Evolutionary conservation across 2,888 invertebrate species (phyloP), one percentile per base, ranked within the genome.

Genomic region (Idaea straminata): DNA sequence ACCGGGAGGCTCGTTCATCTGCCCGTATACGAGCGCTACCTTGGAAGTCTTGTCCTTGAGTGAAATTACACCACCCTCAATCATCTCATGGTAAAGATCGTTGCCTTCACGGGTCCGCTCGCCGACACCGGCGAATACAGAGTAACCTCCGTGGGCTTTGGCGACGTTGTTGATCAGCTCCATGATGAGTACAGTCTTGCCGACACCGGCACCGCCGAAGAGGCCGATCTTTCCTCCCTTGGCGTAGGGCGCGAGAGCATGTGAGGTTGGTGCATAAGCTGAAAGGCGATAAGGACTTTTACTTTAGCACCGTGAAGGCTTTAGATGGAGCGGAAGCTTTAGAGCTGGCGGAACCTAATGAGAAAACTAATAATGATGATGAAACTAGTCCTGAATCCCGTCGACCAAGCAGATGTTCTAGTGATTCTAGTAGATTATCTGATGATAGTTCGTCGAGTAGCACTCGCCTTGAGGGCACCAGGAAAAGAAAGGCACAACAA

Each of bases 1-100:
- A 76, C 98, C 98, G 67, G 98, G 98, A 60, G 98, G 98, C 92
- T 99, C 98, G 87, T 99, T 98, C 98, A 98, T 98, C 93, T 98
- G 98, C 61, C 98, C 98, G 81, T 98, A 99, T 73, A 98, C 98
- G 67, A 98, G 95, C 0, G 98, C 96, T 83, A 98, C 98, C 93
- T 99, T 99, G 6, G 98, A 98, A 38, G 95, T 95, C 84, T 97
- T 96, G 84, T 97, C 97, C 79, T 96, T 97, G 13, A 98, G 93
- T 47, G 97, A 97, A 84, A 98, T 98, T 74, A 98, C 98, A 81
- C 97, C 97, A 64, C 96, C 95, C 87, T 98, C 98, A 89, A 98
- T 98, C 98, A 99, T 99, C 93, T 99, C 98, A 87, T 97, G 96
- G 89, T 98, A 99, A 77, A 99, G 94, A 93, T 99, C 98, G 85